Evolutionary conservation across 2,797 vertebrate genomes (phyloP).

Genomic region (Enteromius trimaculatus): DNA sequence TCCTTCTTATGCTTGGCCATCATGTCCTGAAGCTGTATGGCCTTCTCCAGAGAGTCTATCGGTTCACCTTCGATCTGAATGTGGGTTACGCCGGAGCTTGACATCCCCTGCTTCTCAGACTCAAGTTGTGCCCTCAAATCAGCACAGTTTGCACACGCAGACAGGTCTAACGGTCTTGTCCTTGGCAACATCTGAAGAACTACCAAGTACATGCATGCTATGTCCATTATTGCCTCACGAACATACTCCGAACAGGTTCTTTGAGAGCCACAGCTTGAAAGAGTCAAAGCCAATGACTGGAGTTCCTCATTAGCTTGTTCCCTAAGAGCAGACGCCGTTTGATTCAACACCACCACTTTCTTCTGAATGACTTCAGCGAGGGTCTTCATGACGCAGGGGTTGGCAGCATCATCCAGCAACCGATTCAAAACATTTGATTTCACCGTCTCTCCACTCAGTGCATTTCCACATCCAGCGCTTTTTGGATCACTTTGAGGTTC

Average conservation of each 20-base stretch:
- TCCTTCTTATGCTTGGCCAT: conserved; percentile 75
- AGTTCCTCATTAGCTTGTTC: conserved; percentile 66
- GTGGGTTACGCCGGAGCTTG: conserved; percentile 47
- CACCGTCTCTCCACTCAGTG: not conserved
- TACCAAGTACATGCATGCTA: conserved; percentile 68
- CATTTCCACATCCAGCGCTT: conserved; percentile 31
- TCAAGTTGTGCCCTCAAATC: conserved; percentile 66
- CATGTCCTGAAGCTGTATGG: conserved; percentile 73
- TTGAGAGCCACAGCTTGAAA: conserved; percentile 58
- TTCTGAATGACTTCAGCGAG: conserved; percentile 68
- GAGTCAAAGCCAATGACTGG: conserved; percentile 63
- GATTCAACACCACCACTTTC: conserved; percentile 68
- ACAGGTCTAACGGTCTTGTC: conserved; percentile 56
- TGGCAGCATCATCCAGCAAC: conserved; percentile 68
- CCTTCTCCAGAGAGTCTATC: conserved; percentile 72
- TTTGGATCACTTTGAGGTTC: conserved; percentile 7
- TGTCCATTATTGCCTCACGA: conserved; percentile 73
- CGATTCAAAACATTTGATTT: conserved; percentile 38
- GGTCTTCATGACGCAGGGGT: conserved; percentile 66
- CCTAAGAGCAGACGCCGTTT: conserved; percentile 64
- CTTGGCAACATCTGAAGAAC: conserved; percentile 67
- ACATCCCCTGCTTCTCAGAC: conserved; percentile 67
- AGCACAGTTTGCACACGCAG: conserved; percentile 70
- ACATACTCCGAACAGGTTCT: conserved; percentile 68
- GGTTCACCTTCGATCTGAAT: conserved; percentile 74